phyloP scores from a whole-genome alignment of 2,797 vertebrate genomes.

The Gila robusta region DNA sequence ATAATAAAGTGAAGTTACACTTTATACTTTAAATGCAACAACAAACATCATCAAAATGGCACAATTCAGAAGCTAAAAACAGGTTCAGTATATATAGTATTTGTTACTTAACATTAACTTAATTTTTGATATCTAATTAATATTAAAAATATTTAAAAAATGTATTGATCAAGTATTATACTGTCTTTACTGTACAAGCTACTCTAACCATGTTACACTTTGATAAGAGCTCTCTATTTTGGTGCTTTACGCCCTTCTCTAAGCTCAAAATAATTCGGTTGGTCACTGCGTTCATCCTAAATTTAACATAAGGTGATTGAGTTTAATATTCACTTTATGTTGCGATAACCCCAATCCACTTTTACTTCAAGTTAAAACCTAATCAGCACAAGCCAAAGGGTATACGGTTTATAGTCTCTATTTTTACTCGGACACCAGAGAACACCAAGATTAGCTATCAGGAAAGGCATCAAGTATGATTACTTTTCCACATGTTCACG shows the following conservation, averaged over 20 bases:
- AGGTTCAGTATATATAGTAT: background rate
- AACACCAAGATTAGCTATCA: constrained; percentile 29
- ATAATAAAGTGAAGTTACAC: background rate
- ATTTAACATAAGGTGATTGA: constrained; percentile 9
- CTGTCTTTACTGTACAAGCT: background rate
- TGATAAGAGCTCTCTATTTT: background rate
- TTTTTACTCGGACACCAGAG: constrained; percentile 25
- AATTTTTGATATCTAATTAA: background rate
- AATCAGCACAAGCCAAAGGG: constrained; percentile 2
- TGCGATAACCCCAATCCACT: background rate
- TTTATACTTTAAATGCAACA: background rate
- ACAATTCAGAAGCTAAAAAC: background rate
- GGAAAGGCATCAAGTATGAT: constrained; percentile 4
- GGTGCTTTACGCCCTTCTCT: background rate
- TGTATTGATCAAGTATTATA: background rate
- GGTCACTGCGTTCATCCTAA: background rate
- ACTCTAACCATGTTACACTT: background rate
- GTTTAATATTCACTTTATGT: background rate
- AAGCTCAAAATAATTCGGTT: background rate
- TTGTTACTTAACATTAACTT: background rate
- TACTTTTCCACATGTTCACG: background rate
- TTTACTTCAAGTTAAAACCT: constrained; percentile 26
- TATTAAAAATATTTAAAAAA: background rate
- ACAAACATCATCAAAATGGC: background rate
- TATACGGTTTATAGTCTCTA: constrained; percentile 2